Evolutionary conservation across 2,113 vertebrate genomes (phyloP).

Genomic region (Triplophysa siluroides): DNA sequence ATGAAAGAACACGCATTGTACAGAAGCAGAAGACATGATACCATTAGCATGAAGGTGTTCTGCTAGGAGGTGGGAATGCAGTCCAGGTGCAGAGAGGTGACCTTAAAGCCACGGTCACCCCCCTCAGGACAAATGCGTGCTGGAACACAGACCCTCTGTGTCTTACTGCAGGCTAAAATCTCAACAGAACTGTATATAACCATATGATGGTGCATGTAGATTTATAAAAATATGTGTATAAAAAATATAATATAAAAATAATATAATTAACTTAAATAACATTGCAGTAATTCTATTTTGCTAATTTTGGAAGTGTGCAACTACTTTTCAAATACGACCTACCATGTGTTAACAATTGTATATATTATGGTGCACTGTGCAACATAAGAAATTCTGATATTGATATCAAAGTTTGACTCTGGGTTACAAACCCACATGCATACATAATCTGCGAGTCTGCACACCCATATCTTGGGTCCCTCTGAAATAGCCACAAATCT

Average conservation of each 20-base stretch:
- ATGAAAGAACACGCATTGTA: not conserved
- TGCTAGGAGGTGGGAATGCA: constrained; percentile 19
- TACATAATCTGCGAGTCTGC: not conserved
- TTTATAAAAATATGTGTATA: no score
- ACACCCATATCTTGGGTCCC: not conserved
- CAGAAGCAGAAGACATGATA: not conserved
- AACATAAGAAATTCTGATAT: not conserved
- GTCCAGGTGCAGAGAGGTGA: constrained; percentile 1
- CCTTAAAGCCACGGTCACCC: not conserved
- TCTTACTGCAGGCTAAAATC: constrained; percentile 3
- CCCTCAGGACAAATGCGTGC: constrained; percentile 6
- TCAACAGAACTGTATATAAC: not conserved
- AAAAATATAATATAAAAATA: no score
- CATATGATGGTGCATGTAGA: no score
- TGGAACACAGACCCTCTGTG: not conserved
- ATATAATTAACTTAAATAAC: no score
- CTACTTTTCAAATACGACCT: no score
- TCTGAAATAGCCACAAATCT: constrained; percentile 4
- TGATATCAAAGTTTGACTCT: not conserved
- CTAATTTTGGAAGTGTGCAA: no score
- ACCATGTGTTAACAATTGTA: not conserved
- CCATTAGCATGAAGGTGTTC: not conserved
- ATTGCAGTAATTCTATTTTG: no score
- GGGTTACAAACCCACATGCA: not conserved
- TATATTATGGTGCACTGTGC: not conserved